Conservation (phyloP, 2,888 invertebrate genomes). For the Hirtodrosophila confusa region DNA sequence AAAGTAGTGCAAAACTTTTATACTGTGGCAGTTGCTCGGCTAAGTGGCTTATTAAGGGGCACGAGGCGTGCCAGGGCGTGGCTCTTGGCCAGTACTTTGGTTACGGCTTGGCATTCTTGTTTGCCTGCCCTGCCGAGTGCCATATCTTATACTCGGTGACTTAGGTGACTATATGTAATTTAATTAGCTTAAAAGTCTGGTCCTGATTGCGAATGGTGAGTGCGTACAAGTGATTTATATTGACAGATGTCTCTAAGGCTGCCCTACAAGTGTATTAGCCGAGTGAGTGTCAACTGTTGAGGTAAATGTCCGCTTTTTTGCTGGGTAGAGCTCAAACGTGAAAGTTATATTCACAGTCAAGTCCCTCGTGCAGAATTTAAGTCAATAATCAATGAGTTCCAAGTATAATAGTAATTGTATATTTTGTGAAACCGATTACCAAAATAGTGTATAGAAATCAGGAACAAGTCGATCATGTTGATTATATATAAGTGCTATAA, state of each 20-base stretch:
- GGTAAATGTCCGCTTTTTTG: not conserved
- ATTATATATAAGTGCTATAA: too few species aligned
- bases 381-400: too few species aligned
- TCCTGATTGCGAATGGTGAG: constrained; percentile 23
- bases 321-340: too few species aligned
- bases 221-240: constrained; percentile 65
- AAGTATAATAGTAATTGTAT: too few species aligned
- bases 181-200: constrained; percentile 75
- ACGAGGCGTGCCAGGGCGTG: constrained; percentile 25
- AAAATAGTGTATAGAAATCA: too few species aligned
- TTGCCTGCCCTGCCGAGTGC: not conserved
- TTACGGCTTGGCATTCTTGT: constrained; percentile 16
- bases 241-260: constrained; percentile 39
- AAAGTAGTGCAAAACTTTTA: constrained; percentile 50
- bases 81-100: constrained; percentile 20
- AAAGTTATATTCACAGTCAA: too few species aligned
- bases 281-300: constrained; percentile 38
- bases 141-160: constrained; percentile 21
- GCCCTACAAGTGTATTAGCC: constrained; percentile 32
- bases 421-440: too few species aligned
- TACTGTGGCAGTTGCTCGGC: constrained; percentile 39
- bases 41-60: constrained; percentile 67
- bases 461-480: too few species aligned
- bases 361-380: too few species aligned
- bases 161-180: constrained; percentile 71